These are phyloP conservation scores for Samia ricini DNA, from an alignment of 1,140 invertebrate genomes.

Conservation along the genomic window DNA sequence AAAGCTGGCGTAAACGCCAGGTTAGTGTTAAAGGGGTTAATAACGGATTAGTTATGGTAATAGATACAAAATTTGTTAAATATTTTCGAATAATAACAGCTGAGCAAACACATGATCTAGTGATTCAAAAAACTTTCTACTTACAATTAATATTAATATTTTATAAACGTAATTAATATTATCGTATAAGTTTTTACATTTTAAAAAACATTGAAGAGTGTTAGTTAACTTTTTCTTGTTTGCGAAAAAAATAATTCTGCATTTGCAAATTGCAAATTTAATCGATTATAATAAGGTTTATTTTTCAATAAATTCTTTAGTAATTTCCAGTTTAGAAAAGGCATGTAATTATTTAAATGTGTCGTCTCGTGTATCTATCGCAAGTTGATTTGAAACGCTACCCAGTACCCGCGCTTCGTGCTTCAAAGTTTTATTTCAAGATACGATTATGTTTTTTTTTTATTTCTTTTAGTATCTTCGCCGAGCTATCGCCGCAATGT, in stretches of 20 bases:
- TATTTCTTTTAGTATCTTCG: conserved; percentile 31
- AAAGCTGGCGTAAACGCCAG: too few relatives aligned
- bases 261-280: background rate
- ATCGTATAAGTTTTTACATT: too few relatives aligned
- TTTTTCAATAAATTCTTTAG: background rate
- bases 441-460: conserved; percentile 30
- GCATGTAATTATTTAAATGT: conserved; percentile 52
- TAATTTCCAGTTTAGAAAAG: conserved; percentile 2
- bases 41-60: too few relatives aligned
- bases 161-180: too few relatives aligned
- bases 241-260: background rate
- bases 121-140: too few relatives aligned
- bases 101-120: too few relatives aligned
- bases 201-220: too few relatives aligned
- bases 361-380: conserved; percentile 60
- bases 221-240: too few relatives aligned
- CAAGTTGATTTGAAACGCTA: conserved; percentile 47
- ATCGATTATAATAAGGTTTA: background rate
- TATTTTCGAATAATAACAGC: too few relatives aligned
- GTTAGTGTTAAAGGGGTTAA: too few relatives aligned
- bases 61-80: too few relatives aligned
- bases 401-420: conserved; percentile 37
- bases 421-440: conserved; percentile 33
- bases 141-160: too few relatives aligned
- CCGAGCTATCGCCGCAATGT: conserved; percentile 43